Conservation (phyloP, 2,888 invertebrate genomes). For the Philopedon plagiatum region DNA sequence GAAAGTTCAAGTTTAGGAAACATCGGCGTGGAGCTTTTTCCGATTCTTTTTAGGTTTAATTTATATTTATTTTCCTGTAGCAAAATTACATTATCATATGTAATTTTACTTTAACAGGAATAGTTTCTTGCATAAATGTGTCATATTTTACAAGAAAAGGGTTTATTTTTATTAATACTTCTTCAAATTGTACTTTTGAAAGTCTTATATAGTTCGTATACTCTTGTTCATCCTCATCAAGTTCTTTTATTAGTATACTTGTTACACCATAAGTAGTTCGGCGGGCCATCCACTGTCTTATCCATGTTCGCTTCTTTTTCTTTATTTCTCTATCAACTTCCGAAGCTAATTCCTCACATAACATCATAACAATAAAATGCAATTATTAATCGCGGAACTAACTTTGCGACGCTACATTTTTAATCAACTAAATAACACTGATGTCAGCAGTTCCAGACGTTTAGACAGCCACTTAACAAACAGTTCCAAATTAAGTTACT, state of each 20-base stretch:
- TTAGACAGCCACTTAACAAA: neutral
- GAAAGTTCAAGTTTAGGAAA: no score
- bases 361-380: conserved; percentile 1
- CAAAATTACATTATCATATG: neutral
- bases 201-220: conserved; percentile 5
- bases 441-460: neutral
- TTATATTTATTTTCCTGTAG: conserved; percentile 10
- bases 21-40: neutral
- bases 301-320: neutral
- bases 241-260: conserved; percentile 11
- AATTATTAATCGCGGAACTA: neutral
- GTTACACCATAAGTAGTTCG: neutral
- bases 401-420: neutral
- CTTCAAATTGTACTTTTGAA: conserved; percentile 10
- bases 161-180: neutral
- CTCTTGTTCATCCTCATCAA: conserved; percentile 4
- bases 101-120: conserved; percentile 13
- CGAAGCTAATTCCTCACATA: conserved; percentile 7
- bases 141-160: neutral
- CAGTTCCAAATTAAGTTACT: no score
- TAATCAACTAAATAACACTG: neutral
- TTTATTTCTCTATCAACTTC: neutral
- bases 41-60: no score
- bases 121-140: conserved; percentile 4
- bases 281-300: conserved; percentile 2